These are phyloP conservation scores for Dicranocentrus wangi DNA, from an alignment of 2,888 invertebrate species.

Conservation along the genomic window DNA sequence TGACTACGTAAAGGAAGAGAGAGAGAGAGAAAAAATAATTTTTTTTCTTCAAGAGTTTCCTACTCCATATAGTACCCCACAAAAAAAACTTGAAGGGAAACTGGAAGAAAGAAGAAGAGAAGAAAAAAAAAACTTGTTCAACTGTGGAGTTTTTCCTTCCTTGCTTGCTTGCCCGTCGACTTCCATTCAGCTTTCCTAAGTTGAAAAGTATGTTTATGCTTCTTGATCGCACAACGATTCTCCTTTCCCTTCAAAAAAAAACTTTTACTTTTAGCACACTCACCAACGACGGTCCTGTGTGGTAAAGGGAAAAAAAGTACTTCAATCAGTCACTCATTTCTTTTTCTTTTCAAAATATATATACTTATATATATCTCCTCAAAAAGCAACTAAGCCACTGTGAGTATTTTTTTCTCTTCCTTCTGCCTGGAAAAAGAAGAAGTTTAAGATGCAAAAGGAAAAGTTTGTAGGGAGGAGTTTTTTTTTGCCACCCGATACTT, in stretches of 20 bases:
- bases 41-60: constrained; percentile 4
- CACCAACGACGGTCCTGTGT: constrained; percentile 13
- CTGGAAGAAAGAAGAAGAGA: constrained; percentile 19
- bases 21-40: neutral
- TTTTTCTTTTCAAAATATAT: constrained; percentile 30
- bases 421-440: constrained; percentile 15
- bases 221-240: constrained; percentile 50
- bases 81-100: neutral
- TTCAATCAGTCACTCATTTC: constrained; percentile 63
- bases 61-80: neutral
- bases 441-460: constrained; percentile 18
- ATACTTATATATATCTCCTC: neutral
- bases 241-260: constrained; percentile 12
- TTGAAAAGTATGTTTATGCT: constrained; percentile 56
- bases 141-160: constrained; percentile 34
- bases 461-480: neutral
- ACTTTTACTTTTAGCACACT: constrained; percentile 25
- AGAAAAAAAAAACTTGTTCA: too few relatives aligned
- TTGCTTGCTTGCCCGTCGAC: constrained; percentile 10
- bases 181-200: constrained; percentile 40
- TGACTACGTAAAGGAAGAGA: constrained; percentile 17
- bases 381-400: neutral
- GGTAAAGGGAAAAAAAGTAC: constrained; percentile 48
- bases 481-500: constrained; percentile 1
- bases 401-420: too few relatives aligned